These are phyloP conservation scores for Brotula barbata DNA, from an alignment of 2,797 vertebrate genomes.

Conservation along the genomic window DNA sequence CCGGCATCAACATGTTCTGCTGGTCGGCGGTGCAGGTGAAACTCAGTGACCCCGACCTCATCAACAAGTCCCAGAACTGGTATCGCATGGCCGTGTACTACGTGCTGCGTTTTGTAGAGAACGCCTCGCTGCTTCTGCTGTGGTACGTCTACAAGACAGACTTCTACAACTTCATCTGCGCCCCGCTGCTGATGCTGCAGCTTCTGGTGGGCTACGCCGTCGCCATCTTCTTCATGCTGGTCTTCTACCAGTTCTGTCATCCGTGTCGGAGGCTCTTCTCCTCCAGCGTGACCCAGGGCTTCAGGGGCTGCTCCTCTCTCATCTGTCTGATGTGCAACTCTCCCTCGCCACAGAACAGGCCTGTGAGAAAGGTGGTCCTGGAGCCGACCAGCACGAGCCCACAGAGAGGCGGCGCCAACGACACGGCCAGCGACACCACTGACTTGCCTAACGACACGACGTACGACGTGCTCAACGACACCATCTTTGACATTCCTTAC, in stretches of 20 bases:
- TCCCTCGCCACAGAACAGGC: slow-evolving; percentile 33
- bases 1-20: slow-evolving; percentile 98
- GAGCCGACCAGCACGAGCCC: slow-evolving; percentile 57
- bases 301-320: slow-evolving; percentile 82
- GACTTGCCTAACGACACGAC: slow-evolving; percentile 53
- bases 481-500: slow-evolving; percentile 48
- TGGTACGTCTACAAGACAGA: slow-evolving; percentile 94
- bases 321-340: slow-evolving; percentile 75
- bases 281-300: slow-evolving; percentile 84
- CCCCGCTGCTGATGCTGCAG: slow-evolving; percentile 88
- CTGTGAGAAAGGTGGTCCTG: slow-evolving; percentile 60
- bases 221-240: slow-evolving; percentile 92
- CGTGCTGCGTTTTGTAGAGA: slow-evolving; percentile 90
- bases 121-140: slow-evolving; percentile 86
- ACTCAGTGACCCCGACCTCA: slow-evolving; percentile 90
- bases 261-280: slow-evolving; percentile 94
- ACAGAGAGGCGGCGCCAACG: slow-evolving; percentile 4
- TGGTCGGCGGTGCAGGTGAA: slow-evolving; percentile 96
- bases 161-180: slow-evolving; percentile 85
- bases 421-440: slow-evolving; percentile 46
- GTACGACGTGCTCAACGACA: slow-evolving; percentile 66
- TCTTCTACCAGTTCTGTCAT: slow-evolving; percentile 97
- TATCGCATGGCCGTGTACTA: slow-evolving; percentile 90
- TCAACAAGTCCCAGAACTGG: slow-evolving; percentile 95
- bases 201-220: slow-evolving; percentile 86